A percentile compares a stretch with the other conserved stretches of the same genome.
Conservation (phyloP, 2,797 vertebrate genomes). For the Apodemus agrarius region DNA sequence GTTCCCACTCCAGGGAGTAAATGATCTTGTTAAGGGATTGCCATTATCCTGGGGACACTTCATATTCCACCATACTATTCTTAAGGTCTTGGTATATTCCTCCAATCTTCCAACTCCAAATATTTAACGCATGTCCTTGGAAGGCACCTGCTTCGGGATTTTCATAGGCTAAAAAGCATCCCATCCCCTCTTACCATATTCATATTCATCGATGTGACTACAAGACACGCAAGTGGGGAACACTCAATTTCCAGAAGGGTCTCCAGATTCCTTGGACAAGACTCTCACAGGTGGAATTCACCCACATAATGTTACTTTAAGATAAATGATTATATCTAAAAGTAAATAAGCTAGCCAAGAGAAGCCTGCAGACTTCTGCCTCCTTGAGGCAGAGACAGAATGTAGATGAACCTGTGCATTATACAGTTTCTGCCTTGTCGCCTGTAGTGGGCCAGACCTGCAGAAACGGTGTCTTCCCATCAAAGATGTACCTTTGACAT, state of each 20-base stretch:
- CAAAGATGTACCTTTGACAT: neutral
- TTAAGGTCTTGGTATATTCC: neutral
- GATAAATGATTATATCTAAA: neutral
- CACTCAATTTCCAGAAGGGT: neutral
- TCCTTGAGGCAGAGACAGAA: constrained; percentile 26
- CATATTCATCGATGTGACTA: neutral
- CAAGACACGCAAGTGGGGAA: neutral
- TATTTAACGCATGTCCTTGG: neutral
- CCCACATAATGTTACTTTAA: neutral
- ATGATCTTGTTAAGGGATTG: neutral
- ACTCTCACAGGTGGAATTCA: neutral
- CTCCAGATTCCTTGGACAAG: neutral
- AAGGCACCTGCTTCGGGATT: neutral
- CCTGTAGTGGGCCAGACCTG: neutral
- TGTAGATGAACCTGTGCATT: neutral
- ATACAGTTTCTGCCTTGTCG: constrained; percentile 19
- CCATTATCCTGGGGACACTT: neutral
- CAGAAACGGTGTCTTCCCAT: neutral
- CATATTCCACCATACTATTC: neutral
- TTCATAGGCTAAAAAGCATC: neutral
- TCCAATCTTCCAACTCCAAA: neutral
- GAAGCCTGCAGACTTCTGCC: neutral
- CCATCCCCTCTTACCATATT: neutral
- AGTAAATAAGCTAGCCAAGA: neutral
- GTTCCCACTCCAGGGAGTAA: neutral